Evolutionary conservation across 2,888 invertebrate species (phyloP).

Genomic region (Cylloceria caligata): DNA sequence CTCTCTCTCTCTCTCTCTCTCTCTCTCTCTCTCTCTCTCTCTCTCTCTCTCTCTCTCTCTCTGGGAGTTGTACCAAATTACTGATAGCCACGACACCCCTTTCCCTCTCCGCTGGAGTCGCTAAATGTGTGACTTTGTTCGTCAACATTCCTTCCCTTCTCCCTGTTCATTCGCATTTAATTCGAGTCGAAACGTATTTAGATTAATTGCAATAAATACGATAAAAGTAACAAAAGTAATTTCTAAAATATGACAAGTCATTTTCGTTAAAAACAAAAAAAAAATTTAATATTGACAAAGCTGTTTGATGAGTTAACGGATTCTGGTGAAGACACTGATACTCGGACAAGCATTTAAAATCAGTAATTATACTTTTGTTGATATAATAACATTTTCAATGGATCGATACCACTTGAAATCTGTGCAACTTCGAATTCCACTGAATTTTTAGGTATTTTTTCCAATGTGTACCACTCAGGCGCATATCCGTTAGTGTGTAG

Average conservation of each 20-base stretch:
- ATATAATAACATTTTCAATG: no score
- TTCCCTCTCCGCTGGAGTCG: not conserved
- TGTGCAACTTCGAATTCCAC: no score
- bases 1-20: no score
- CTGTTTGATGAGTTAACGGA: no score
- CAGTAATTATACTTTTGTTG: no score
- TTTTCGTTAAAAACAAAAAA: not conserved
- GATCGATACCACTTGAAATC: no score
- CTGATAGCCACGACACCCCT: conserved; percentile 26
- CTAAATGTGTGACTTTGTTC: conserved; percentile 14
- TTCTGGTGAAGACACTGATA: no score
- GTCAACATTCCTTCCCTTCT: not conserved
- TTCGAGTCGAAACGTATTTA: not conserved
- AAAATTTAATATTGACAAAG: no score
- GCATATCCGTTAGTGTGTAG: not conserved
- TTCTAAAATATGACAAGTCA: not conserved
- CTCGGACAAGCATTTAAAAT: no score
- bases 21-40: no score
- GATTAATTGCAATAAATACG: not conserved
- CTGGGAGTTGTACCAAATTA: conserved; percentile 25
- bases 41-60: no score
- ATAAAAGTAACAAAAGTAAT: not conserved
- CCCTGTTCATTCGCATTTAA: conserved; percentile 10
- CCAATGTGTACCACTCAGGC: no score
- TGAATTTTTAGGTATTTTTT: not conserved